Base-by-base conservation (phyloP, 1,140 invertebrate species). In the Procambarus virginalis region DNA sequence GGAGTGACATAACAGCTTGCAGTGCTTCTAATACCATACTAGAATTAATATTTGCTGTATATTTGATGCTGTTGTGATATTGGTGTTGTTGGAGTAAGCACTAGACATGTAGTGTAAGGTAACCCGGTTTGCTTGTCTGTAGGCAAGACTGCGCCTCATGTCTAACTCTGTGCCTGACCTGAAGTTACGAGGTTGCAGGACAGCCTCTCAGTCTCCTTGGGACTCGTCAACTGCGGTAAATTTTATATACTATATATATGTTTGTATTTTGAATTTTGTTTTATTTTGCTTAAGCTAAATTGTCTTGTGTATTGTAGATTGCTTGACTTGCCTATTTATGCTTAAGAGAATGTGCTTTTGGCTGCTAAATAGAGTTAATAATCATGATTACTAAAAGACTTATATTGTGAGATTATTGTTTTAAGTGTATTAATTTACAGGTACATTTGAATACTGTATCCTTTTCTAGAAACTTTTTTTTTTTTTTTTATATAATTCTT, bases 101-200 rank as follows among this genome's bases (percentile, higher is more conserved):
- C 68, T 34, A 34, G 22, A 34, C 6, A 4, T 73, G 68, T 73
- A 73, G 75, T 78, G 60, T 84, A 79, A 84, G 81, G 75, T 89
- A 89, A 89, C 82, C 76, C 64, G 58, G 80, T 84, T 70, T 89
- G 88, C 88, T 89, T 89, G 82, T 89, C 88, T 89, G 81, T 89
- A 89, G 88, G 88, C 88, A 51, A 89, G 88, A 89, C 81, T 89
- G 81, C 88, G 88, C 81, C 88, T 89, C 88, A 89, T 89, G 88
- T 89, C 88, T 89, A 89, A 73, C 88, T 89, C 88, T 89, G 88
- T 89, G 80, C 88, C 88, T 60, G 88, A 89, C 88, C 88, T 89
- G 81, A 89, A 89, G 88, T 77, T 84, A 77, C 88, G 88, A 68
- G 81, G 79, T 76, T 81, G 88, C 70, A 83, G 88, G 81, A 81